Evolutionary conservation across 1,140 invertebrate genomes (phyloP).

Genomic region (Reticulitermes speratus): DNA sequence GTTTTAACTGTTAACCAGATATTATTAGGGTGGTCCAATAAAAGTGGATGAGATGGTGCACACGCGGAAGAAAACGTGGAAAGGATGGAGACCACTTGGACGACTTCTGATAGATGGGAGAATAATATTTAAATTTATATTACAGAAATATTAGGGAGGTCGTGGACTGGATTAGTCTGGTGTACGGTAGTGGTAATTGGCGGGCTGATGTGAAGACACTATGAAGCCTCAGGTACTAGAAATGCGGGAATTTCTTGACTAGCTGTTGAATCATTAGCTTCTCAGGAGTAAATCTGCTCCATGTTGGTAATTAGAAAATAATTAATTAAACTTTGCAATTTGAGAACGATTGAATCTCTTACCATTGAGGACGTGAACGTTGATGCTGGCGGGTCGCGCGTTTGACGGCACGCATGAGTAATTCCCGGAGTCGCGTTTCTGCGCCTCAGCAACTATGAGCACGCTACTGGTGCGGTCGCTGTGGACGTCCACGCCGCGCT

Average conservation of each 20-base stretch:
- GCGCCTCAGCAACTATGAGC: conserved; percentile 44
- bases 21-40: no score
- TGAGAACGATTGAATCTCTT: conserved; percentile 30
- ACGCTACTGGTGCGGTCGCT: conserved; percentile 42
- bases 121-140: no score
- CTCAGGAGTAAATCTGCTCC: neutral
- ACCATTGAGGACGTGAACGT: conserved; percentile 56
- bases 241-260: neutral
- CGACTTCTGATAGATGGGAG: no score
- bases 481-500: conserved; percentile 46
- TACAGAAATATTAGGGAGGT: no score
- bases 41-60: no score
- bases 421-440: conserved; percentile 55
- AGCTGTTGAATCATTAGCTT: neutral
- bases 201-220: no score
- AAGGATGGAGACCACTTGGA: no score
- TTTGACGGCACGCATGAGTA: conserved; percentile 61
- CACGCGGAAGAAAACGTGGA: no score
- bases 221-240: neutral
- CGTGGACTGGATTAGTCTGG: no score
- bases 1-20: neutral
- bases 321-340: neutral
- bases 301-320: neutral
- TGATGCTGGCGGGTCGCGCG: conserved; percentile 54
- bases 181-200: no score